phyloP scores from a whole-genome alignment of 2,113 vertebrate genomes.

The Xiphias gladius region DNA sequence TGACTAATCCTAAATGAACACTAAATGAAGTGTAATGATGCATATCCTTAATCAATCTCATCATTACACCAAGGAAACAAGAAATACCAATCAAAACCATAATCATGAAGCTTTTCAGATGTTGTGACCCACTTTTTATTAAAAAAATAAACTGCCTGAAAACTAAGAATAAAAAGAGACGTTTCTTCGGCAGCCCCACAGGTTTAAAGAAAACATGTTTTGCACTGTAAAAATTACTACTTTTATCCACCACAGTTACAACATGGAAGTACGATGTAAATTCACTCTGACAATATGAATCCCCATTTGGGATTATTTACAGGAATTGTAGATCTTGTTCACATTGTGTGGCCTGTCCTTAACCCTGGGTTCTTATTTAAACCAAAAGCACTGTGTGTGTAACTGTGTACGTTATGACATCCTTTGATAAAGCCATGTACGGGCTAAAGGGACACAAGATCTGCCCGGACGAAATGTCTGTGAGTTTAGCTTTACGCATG shows the following conservation, averaged over 20 bases:
- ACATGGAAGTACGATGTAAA: neutral
- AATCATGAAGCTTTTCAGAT: neutral
- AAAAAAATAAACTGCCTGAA: neutral
- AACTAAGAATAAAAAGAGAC: constrained; percentile 17
- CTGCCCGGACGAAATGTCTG: constrained; percentile 1
- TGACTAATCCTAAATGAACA: too few relatives aligned
- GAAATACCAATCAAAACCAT: constrained; percentile 13
- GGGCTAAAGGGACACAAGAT: neutral
- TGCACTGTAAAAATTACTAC: constrained; percentile 10
- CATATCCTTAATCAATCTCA: neutral
- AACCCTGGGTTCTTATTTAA: neutral
- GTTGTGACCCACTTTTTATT: constrained; percentile 18
- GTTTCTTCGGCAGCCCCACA: neutral
- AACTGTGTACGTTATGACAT: neutral
- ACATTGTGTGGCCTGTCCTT: neutral
- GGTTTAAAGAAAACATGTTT: constrained; percentile 27
- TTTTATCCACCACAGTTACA: neutral
- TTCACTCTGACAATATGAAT: neutral
- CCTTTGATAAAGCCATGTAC: constrained; percentile 35
- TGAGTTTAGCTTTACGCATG: neutral
- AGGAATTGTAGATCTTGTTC: neutral
- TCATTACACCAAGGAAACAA: constrained; percentile 7
- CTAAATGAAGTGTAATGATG: neutral
- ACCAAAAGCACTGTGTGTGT: neutral
- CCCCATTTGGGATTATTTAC: neutral